These are phyloP conservation scores for Peromyscus nudipes DNA, from an alignment of 2,797 vertebrate species.

Conservation along the genomic window DNA sequence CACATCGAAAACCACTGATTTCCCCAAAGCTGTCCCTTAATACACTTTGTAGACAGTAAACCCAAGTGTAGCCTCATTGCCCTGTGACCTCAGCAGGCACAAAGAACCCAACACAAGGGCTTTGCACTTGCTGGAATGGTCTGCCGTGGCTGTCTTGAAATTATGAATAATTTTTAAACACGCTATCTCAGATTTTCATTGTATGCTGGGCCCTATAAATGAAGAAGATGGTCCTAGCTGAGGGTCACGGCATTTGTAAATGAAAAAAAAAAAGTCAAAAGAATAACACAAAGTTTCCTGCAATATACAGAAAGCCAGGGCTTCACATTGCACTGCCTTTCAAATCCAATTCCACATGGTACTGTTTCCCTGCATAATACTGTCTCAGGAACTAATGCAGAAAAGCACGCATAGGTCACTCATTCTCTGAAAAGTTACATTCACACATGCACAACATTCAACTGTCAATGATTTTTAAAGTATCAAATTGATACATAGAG, in stretches of 20 bases:
- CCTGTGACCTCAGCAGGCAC: not conserved
- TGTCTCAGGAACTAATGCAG: conserved; percentile 38
- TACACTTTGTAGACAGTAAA: not conserved
- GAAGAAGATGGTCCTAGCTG: not conserved
- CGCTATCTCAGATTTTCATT: conserved; percentile 8
- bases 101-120: not conserved
- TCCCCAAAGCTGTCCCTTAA: not conserved
- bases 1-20: not conserved
- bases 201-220: not conserved
- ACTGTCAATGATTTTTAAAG: conserved; percentile 63
- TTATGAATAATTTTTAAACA: conserved; percentile 28
- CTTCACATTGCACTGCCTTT: not conserved
- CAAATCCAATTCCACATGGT: conserved; percentile 48
- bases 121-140: not conserved
- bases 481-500: conserved; percentile 25
- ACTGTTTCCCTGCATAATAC: conserved; percentile 15
- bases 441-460: conserved; percentile 22
- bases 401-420: conserved; percentile 63
- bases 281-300: conserved; percentile 39
- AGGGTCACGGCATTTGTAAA: conserved; percentile 15
- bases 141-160: not conserved
- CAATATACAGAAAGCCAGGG: not conserved
- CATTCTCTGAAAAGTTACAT: conserved; percentile 59
- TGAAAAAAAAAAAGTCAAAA: not conserved
- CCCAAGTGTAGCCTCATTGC: not conserved